These are phyloP conservation scores for Junco hyemalis DNA, from an alignment of 2,113 vertebrate species.

Conservation along the genomic window DNA sequence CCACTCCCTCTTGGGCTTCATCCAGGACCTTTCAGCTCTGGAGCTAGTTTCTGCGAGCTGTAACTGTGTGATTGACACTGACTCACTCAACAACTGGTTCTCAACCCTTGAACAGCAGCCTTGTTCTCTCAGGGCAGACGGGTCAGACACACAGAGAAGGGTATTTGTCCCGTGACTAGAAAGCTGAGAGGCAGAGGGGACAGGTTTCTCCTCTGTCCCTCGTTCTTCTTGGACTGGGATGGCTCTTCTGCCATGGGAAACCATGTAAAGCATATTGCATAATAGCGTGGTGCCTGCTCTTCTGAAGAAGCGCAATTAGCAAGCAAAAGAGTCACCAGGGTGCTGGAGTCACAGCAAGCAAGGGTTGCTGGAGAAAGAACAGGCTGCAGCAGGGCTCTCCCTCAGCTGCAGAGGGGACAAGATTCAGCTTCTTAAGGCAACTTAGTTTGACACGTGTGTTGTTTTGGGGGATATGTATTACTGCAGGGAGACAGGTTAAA, in stretches of 20 bases:
- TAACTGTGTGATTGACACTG: constrained; percentile 46
- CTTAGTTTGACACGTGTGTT: not conserved
- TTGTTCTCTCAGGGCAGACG: not conserved
- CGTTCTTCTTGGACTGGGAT: not conserved
- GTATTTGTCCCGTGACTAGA: not conserved
- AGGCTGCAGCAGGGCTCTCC: not conserved
- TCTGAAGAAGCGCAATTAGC: not conserved
- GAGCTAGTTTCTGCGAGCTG: constrained; percentile 32
- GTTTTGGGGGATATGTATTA: not conserved
- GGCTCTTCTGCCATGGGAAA: not conserved
- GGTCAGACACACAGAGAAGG: not conserved
- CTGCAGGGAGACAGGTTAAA: not conserved
- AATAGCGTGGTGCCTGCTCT: not conserved
- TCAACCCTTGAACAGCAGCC: constrained; percentile 7
- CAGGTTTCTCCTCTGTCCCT: not conserved
- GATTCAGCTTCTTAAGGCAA: not conserved
- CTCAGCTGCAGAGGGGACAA: not conserved
- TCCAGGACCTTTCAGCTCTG: constrained; percentile 44
- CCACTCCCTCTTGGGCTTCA: constrained; percentile 44
- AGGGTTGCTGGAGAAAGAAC: not conserved
- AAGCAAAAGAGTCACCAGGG: not conserved
- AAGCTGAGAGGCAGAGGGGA: not conserved
- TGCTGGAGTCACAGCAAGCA: not conserved
- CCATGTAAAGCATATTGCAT: not conserved
- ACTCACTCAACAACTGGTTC: constrained; percentile 37